A percentile compares a stretch with the other conserved stretches of the same genome.
Evolutionary conservation across 2,797 vertebrate species (phyloP).

Genomic region (Lagocephalus sceleratus): DNA sequence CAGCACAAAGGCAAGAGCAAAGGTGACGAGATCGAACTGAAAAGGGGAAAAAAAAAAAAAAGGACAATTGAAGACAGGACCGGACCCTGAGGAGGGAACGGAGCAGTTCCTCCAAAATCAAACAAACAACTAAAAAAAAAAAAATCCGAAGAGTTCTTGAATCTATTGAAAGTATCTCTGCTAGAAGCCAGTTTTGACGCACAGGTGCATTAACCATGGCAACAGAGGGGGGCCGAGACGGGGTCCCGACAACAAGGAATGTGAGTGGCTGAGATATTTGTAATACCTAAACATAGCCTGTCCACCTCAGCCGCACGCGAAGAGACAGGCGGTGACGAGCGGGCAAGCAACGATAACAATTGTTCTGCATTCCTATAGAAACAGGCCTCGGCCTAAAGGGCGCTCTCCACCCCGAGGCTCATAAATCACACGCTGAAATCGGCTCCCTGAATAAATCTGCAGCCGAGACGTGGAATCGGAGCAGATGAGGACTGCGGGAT

Average conservation of each 20-base stretch:
- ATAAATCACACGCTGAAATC: no score
- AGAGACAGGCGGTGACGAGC: slow-evolving; percentile 60
- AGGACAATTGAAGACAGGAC: not conserved
- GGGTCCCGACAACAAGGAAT: slow-evolving; percentile 65
- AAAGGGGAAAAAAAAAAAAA: not conserved
- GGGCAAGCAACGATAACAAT: slow-evolving; percentile 55
- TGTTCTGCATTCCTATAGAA: slow-evolving; percentile 48
- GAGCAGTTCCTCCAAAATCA: not conserved
- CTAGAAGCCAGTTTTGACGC: slow-evolving; percentile 40
- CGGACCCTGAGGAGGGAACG: not conserved
- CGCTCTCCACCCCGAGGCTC: no score
- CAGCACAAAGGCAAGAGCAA: slow-evolving; percentile 9
- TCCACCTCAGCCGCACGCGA: slow-evolving; percentile 72
- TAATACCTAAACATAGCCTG: slow-evolving; percentile 74
- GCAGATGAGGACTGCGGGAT: no score
- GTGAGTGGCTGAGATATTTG: slow-evolving; percentile 71
- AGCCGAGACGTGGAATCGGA: no score
- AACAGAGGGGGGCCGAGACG: slow-evolving; percentile 52
- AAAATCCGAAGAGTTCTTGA: not conserved
- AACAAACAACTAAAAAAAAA: not conserved
- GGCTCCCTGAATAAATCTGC: no score
- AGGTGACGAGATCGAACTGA: not conserved
- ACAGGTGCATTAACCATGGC: slow-evolving; percentile 69
- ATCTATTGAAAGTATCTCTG: slow-evolving; percentile 26
- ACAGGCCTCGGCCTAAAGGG: slow-evolving; percentile 13